phyloP scores from a whole-genome alignment of 1,140 invertebrate genomes.

The Galleria mellonella region DNA sequence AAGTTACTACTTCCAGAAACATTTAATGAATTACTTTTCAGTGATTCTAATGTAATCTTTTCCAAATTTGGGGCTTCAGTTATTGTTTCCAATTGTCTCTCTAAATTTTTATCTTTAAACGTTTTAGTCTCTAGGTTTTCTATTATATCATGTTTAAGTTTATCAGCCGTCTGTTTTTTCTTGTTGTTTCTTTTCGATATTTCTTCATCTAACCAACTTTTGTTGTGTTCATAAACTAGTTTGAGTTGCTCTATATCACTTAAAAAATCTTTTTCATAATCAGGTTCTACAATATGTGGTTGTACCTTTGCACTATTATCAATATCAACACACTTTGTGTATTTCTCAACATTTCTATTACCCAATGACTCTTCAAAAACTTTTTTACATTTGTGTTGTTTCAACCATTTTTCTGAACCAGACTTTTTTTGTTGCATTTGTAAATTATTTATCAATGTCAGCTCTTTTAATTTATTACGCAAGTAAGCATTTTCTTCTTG shows the following conservation, averaged over 20 bases:
- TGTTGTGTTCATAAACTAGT: slow-evolving; percentile 52
- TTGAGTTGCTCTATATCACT: slow-evolving; percentile 44
- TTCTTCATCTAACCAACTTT: slow-evolving; percentile 54
- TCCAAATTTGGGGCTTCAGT: not conserved
- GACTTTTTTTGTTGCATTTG: slow-evolving; percentile 29
- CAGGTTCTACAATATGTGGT: slow-evolving; percentile 18
- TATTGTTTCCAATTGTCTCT: slow-evolving; percentile 2
- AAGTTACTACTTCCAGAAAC: slow-evolving; percentile 2
- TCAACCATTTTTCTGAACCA: slow-evolving; percentile 25
- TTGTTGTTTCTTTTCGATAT: slow-evolving; percentile 38
- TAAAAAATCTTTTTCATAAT: slow-evolving; percentile 48
- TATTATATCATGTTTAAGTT: slow-evolving; percentile 16
- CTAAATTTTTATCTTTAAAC: slow-evolving; percentile 16
- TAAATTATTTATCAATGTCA: slow-evolving; percentile 33
- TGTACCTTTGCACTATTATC: slow-evolving; percentile 24
- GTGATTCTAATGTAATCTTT: not conserved
- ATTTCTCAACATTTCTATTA: slow-evolving; percentile 39
- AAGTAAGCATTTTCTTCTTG: slow-evolving; percentile 69
- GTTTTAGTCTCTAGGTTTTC: no score
- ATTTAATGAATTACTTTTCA: not conserved
- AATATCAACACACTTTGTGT: slow-evolving; percentile 53
- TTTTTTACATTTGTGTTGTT: slow-evolving; percentile 52
- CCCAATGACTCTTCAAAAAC: slow-evolving; percentile 56
- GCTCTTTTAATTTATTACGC: slow-evolving; percentile 55
- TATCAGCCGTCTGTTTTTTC: slow-evolving; percentile 19